Evolutionary conservation across 2,888 invertebrate species (phyloP), one percentile per base, ranked within the genome.

Genomic region (Ochropleura plecta): DNA sequence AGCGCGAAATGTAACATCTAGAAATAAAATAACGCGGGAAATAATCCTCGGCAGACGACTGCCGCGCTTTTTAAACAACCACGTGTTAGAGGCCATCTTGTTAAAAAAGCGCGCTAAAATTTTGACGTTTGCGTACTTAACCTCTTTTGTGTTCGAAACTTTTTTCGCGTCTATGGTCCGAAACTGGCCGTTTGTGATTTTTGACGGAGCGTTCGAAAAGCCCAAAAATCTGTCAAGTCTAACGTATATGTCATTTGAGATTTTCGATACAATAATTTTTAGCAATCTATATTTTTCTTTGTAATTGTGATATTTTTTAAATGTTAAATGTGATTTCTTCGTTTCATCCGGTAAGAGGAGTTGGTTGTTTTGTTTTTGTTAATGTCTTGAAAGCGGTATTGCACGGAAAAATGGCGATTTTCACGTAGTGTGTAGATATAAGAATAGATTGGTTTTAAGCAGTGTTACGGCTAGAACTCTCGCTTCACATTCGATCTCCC

Each of bases 1-100:
- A 78, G 71, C 88, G 91, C 92, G 90, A 94, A 94, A 93, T 94
- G 94, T 93, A 91, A 88, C 92, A 90, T 89, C 92, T 91, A 91
- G 89, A 92, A 94, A 94, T 94, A 94, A 94, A 92, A 91, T 91
- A 91, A 89, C 88, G 88, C 91, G 90, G 90, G 92, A 92, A 90
- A 86, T 83, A 86, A 80, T 83, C 76, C 78, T 81, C 88, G 84
- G 76, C 88, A 84, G 88, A 81, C 93, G 92, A 93, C 90, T 91
- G 92, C 86, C 78, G 78, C 83, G 78, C 78, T 84, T 82, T 81
- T 86, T 86, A 86, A 88, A 81, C 88, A 91, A 78, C 88, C 88
- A 87, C 86, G 86, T 86, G 86, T 74, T 73, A 20, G 63, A 48
- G 55, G 78, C 84, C 87, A 87, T 93, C 91, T 88, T 92, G 88